These are phyloP conservation scores for Epizoanthus rinbou DNA, from an alignment of 92 coral and sea anemone genomes.

Conservation along the genomic window DNA sequence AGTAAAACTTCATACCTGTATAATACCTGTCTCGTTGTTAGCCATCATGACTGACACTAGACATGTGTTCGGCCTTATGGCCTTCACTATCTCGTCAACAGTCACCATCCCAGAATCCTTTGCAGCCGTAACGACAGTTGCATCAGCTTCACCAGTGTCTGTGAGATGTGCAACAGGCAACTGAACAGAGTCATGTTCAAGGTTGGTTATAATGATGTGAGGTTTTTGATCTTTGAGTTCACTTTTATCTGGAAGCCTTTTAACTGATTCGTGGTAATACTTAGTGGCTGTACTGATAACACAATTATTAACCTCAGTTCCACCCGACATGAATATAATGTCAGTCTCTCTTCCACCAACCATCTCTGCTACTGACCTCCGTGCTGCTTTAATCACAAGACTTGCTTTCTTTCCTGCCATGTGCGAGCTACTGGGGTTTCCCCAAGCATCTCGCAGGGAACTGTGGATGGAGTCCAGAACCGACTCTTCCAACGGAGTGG, in stretches of 20 bases:
- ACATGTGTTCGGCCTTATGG: conserved; percentile 82
- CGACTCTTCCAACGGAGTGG: conserved; percentile 87
- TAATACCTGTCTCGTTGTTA: conserved; percentile 96
- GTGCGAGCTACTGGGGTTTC: conserved; percentile 98
- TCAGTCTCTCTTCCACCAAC: conserved; percentile 74
- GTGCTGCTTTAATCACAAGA: conserved; percentile 73
- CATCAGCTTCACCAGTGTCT: conserved; percentile 58
- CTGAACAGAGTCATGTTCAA: conserved; percentile 90
- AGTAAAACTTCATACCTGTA: conserved; percentile 68
- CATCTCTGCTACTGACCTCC: conserved; percentile 79
- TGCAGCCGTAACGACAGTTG: conserved; percentile 71
- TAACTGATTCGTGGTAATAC: conserved; percentile 46
- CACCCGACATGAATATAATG: conserved; percentile 91
- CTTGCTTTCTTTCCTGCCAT: conserved; percentile 84
- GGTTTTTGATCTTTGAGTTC: conserved; percentile 52
- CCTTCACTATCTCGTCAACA: conserved; percentile 66
- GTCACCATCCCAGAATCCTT: conserved; percentile 90
- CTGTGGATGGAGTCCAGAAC: conserved; percentile 86
- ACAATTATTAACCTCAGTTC: conserved; percentile 93
- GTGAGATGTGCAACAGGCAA: conserved; percentile 70
- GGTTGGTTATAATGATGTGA: conserved; percentile 86
- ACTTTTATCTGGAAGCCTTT: conserved; percentile 8
- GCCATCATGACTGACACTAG: conserved; percentile 95
- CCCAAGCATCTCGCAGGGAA: conserved; percentile 96
- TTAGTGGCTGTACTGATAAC: conserved; percentile 76